phyloP scores from a whole-genome alignment of 2,113 vertebrate species.

The Forbesichthys agassizii region DNA sequence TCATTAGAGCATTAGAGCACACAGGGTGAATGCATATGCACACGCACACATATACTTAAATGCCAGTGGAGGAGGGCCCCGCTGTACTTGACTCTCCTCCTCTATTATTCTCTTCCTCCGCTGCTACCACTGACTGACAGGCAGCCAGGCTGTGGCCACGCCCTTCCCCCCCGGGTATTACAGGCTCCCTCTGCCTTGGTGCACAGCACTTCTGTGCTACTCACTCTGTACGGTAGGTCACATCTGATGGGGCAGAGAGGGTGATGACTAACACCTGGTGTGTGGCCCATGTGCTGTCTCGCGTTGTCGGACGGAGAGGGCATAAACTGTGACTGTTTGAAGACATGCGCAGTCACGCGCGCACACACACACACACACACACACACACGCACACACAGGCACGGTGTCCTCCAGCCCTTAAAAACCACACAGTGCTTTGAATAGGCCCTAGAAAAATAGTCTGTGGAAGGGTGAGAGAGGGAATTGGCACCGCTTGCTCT shows the following conservation, averaged over 20 bases:
- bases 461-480: conserved; percentile 22
- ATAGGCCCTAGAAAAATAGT: conserved; percentile 42
- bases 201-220: too few species aligned
- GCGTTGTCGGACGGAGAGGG: not conserved
- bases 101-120: conserved; percentile 13
- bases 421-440: conserved; percentile 43
- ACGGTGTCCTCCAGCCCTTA: conserved; percentile 21
- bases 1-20: conserved; percentile 51
- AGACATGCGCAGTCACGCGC: conserved; percentile 37
- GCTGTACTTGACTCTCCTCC: too few species aligned
- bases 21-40: conserved; percentile 15
- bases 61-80: too few species aligned
- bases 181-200: not conserved
- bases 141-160: not conserved
- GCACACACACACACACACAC: not conserved
- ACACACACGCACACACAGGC: conserved; percentile 12
- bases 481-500: conserved; percentile 54
- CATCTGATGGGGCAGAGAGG: not conserved
- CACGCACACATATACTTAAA: not conserved
- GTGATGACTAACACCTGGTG: not conserved
- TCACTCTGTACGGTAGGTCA: not conserved
- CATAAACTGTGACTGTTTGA: conserved; percentile 24
- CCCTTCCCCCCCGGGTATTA: conserved; percentile 4
- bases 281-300: too few species aligned
- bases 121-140: conserved; percentile 3